Evolutionary conservation across 2,797 vertebrate genomes (phyloP).

Genomic region (Podarcis siculus): DNA sequence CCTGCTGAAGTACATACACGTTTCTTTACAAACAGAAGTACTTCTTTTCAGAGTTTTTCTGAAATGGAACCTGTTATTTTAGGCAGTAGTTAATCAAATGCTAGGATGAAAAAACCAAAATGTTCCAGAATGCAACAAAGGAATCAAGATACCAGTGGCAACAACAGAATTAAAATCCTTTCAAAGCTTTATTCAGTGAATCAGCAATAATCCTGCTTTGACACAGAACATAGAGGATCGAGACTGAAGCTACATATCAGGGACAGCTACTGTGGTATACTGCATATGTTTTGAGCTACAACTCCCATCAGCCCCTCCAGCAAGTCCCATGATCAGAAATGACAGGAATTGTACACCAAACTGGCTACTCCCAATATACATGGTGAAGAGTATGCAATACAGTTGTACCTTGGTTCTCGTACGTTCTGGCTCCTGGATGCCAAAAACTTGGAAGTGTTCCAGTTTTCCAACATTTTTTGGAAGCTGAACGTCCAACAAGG

Average conservation of each 20-base stretch:
- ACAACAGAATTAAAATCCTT: background rate
- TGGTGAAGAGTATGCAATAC: background rate
- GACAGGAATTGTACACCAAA: too few species aligned
- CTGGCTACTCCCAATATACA: background rate
- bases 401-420: too few species aligned
- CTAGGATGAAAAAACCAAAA: background rate
- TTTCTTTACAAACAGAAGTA: background rate
- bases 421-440: too few species aligned
- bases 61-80: background rate
- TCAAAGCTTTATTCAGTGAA: background rate
- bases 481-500: too few species aligned
- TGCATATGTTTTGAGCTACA: too few species aligned
- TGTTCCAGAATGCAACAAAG: background rate
- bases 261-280: too few species aligned
- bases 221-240: background rate
- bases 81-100: background rate
- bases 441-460: too few species aligned
- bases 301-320: too few species aligned
- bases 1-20: background rate
- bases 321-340: too few species aligned
- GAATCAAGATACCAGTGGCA: background rate
- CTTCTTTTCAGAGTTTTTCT: background rate
- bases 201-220: background rate
- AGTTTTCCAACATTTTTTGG: too few species aligned
- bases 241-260: background rate